Conservation (phyloP, 2,888 invertebrate species). For the Hyposoter didymator region DNA sequence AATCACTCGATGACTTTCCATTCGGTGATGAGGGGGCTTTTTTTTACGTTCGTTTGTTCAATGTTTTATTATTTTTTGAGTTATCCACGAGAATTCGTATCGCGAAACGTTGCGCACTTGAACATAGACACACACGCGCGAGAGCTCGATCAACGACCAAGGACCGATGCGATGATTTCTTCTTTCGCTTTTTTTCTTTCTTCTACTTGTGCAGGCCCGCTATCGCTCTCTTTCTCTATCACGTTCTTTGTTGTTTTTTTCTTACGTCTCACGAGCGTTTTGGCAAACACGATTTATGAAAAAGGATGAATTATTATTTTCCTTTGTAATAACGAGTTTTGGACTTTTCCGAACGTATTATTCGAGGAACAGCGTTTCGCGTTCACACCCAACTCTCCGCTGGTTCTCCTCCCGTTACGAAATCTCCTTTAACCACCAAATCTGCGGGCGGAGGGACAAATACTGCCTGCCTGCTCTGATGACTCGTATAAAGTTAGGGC, state of each 20-base stretch:
- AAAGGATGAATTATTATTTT: conserved; percentile 13
- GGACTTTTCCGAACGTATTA: conserved; percentile 38
- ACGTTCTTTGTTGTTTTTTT: conserved; percentile 10
- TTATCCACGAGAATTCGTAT: conserved; percentile 21
- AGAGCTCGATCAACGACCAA: conserved; percentile 54
- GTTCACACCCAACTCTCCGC: conserved; percentile 71
- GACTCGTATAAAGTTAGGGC: conserved; percentile 80
- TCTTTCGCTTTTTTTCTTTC: conserved; percentile 33
- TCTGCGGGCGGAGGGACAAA: conserved; percentile 77
- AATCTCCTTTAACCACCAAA: conserved; percentile 72
- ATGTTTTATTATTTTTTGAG: neutral
- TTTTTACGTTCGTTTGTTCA: neutral
- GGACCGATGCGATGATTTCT: conserved; percentile 64
- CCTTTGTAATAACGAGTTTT: conserved; percentile 34
- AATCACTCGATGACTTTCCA: conserved; percentile 17
- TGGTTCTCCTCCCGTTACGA: conserved; percentile 68
- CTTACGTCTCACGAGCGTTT: conserved; percentile 30
- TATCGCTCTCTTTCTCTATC: conserved; percentile 9
- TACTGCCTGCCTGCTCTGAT: conserved; percentile 75
- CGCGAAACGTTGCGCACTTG: conserved; percentile 28
- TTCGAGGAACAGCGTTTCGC: conserved; percentile 60
- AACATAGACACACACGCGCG: conserved; percentile 51
- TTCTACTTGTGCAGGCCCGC: conserved; percentile 27
- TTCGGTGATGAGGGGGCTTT: neutral
- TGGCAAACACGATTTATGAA: neutral